A percentile compares a stretch with the other conserved stretches of the same genome.
These are phyloP conservation scores for Callitettix versicolor DNA, from an alignment of 1,140 invertebrate genomes.

Conservation along the genomic window DNA sequence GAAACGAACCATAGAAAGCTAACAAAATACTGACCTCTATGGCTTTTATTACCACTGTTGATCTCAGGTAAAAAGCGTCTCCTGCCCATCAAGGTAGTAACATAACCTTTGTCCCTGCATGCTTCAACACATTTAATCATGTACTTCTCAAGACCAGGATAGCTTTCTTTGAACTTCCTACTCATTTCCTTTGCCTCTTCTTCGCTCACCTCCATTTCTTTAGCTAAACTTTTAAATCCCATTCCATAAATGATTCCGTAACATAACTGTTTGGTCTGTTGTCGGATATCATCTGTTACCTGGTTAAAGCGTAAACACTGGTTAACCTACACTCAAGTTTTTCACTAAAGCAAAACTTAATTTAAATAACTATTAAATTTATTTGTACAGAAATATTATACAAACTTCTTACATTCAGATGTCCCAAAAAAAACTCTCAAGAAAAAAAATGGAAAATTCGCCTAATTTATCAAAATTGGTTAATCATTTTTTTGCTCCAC, in stretches of 20 bases:
- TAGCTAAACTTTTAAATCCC: constrained; percentile 72
- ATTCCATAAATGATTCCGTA: constrained; percentile 99
- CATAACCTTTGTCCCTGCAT: constrained; percentile 61
- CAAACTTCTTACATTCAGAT: too few species aligned
- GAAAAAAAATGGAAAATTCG: too few species aligned
- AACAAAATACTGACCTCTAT: constrained; percentile 40
- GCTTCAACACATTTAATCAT: constrained; percentile 51
- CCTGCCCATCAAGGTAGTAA: constrained; percentile 72
- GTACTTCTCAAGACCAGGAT: constrained; percentile 57
- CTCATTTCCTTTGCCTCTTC: constrained; percentile 70
- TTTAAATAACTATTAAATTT: too few species aligned
- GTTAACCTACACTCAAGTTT: too few species aligned
- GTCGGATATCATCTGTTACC: constrained; percentile 63
- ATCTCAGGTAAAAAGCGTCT: constrained; percentile 71
- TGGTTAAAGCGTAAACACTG: too few species aligned
- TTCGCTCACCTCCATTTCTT: constrained; percentile 68
- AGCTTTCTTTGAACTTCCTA: constrained; percentile 71
- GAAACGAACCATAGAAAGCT: too few species aligned
- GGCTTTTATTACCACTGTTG: constrained; percentile 44
- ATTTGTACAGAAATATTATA: too few species aligned
- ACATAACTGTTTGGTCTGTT: constrained; percentile 85
- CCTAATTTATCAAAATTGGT: too few species aligned
- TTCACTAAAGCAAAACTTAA: too few species aligned
- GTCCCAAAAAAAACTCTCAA: too few species aligned
- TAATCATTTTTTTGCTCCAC: too few species aligned